Conservation (phyloP, 1,140 invertebrate genomes). For the Coptotermes formosanus region DNA sequence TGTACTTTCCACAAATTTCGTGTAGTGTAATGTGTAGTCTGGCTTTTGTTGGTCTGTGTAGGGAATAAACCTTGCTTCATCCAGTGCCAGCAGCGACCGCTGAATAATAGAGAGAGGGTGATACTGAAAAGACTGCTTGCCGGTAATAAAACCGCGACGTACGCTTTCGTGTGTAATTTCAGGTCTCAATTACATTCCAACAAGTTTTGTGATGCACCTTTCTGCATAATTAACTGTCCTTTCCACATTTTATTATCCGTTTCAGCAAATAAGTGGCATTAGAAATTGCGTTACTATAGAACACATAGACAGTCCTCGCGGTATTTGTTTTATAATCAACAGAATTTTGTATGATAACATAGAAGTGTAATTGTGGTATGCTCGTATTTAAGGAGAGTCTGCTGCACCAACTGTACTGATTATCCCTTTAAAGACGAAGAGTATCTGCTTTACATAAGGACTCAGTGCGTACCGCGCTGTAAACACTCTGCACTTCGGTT, state of each 20-base stretch:
- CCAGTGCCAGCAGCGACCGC: neutral
- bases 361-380: neutral
- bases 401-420: too few relatives aligned
- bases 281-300: neutral
- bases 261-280: neutral
- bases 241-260: neutral
- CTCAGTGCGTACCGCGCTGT: too few relatives aligned
- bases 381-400: too few relatives aligned
- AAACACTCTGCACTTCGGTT: too few relatives aligned
- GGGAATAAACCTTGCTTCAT: neutral
- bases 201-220: neutral
- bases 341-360: neutral
- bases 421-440: too few relatives aligned
- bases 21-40: too few relatives aligned
- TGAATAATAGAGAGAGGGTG: neutral
- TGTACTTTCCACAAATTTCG: too few relatives aligned
- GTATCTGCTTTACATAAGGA: too few relatives aligned
- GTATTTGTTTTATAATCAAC: neutral
- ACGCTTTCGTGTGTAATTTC: neutral
- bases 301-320: neutral
- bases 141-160: neutral
- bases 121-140: neutral
- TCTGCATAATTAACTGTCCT: neutral
- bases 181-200: neutral
- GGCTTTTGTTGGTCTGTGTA: neutral